A percentile compares a stretch with the other conserved stretches of the same genome.
These are phyloP conservation scores for Gavialis gangeticus DNA, from an alignment of 2,113 vertebrate genomes.

Conservation along the genomic window DNA sequence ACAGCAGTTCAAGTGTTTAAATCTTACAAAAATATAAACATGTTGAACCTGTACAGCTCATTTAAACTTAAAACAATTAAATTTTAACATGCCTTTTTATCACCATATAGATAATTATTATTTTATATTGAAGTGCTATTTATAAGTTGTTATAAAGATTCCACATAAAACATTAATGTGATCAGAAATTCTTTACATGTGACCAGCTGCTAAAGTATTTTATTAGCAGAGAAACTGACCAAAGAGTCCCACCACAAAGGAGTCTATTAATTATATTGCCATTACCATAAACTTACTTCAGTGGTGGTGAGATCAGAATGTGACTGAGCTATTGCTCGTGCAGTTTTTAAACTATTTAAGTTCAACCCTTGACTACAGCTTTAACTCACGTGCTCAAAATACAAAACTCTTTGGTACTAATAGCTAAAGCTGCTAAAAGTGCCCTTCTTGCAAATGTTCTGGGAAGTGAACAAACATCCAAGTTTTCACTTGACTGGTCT, in stretches of 20 bases:
- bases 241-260: not conserved
- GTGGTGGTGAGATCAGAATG: too few relatives aligned
- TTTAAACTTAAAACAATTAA: not conserved
- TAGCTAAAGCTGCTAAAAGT: not conserved
- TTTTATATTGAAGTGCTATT: not conserved
- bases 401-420: rapidly evolving
- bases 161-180: not conserved
- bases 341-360: too few relatives aligned
- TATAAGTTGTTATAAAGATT: not conserved
- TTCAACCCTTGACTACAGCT: not conserved
- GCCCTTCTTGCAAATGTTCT: not conserved
- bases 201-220: not conserved
- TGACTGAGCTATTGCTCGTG: too few relatives aligned
- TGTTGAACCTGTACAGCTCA: not conserved
- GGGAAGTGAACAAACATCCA: not conserved
- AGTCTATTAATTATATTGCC: not conserved
- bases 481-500: not conserved
- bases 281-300: not conserved
- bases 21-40: not conserved
- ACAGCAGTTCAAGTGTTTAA: not conserved
- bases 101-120: not conserved
- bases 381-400: not conserved
- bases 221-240: not conserved
- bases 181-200: not conserved
- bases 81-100: not conserved